Evolutionary conservation across 2,888 invertebrate genomes (phyloP).

Genomic region (Emesis furor): DNA sequence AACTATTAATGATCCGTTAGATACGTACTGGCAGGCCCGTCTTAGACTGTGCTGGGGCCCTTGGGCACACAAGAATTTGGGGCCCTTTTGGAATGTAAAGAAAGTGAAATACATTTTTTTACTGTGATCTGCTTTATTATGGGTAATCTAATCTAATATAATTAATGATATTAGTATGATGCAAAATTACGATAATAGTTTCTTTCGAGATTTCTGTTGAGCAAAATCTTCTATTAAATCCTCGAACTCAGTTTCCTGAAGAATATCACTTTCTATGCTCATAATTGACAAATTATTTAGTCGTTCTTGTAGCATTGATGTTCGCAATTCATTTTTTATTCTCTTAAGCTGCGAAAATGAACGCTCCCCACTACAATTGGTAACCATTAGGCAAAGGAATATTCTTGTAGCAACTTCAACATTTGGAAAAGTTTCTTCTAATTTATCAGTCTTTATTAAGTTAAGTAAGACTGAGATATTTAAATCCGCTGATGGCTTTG

Average conservation of each 20-base stretch:
- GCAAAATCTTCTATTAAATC: constrained; percentile 58
- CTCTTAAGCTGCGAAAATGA: constrained; percentile 55
- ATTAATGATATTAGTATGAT: background rate
- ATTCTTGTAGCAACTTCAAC: constrained; percentile 50
- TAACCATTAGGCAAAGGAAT: constrained; percentile 54
- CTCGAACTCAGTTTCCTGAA: constrained; percentile 47
- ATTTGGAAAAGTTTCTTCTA: constrained; percentile 56
- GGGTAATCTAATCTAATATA: background rate
- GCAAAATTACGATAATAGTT: constrained; percentile 33
- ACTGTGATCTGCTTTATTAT: background rate
- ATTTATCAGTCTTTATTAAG: constrained; percentile 48
- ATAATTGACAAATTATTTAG: constrained; percentile 51
- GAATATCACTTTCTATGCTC: constrained; percentile 53
- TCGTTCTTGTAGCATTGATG: constrained; percentile 49
- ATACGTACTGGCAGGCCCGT: too few relatives aligned
- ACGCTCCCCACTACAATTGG: constrained; percentile 51
- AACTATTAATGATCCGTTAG: too few relatives aligned
- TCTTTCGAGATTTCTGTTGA: constrained; percentile 58
- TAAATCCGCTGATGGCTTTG: constrained; percentile 14
- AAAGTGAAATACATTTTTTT: background rate
- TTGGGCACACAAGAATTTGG: too few relatives aligned
- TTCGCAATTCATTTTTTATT: constrained; percentile 52
- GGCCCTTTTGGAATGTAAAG: too few relatives aligned
- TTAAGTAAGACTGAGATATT: constrained; percentile 29
- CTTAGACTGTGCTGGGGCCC: too few relatives aligned